Percentiles rank a stretch among this genome's conserved stretches.
phyloP scores from a whole-genome alignment of 2,888 invertebrate genomes.

The Drosophila pseudotalamancana region DNA sequence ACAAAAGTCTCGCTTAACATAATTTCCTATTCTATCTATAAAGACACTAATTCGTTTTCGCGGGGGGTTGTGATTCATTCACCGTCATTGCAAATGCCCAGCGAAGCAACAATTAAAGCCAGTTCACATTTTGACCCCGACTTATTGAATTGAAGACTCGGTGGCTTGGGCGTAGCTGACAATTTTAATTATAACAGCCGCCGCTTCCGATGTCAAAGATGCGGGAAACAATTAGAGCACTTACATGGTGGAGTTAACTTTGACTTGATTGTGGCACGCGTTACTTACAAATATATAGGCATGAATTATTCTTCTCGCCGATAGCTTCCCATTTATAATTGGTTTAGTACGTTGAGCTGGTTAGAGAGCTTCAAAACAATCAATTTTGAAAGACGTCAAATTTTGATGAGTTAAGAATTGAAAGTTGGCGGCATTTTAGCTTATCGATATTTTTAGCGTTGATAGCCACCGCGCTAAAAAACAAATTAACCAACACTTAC shows the following conservation, averaged over 20 bases:
- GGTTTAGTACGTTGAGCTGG: slow-evolving; percentile 9
- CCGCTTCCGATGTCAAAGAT: slow-evolving; percentile 78
- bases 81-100: slow-evolving; percentile 17
- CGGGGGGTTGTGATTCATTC: slow-evolving; percentile 60
- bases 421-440: slow-evolving; percentile 9
- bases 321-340: slow-evolving; percentile 30
- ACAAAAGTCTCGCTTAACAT: slow-evolving; percentile 67
- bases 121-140: slow-evolving; percentile 70
- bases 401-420: not conserved
- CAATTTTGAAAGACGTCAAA: not conserved
- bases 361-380: not conserved
- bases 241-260: slow-evolving; percentile 56
- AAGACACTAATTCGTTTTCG: slow-evolving; percentile 30
- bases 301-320: not conserved
- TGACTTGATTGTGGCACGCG: slow-evolving; percentile 45
- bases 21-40: slow-evolving; percentile 55
- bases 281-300: slow-evolving; percentile 18
- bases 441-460: slow-evolving; percentile 10
- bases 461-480: slow-evolving; percentile 2
- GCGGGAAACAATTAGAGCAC: slow-evolving; percentile 75
- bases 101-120: slow-evolving; percentile 65
- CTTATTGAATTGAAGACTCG: slow-evolving; percentile 58
- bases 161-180: slow-evolving; percentile 68
- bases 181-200: slow-evolving; percentile 67
- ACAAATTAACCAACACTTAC: slow-evolving; percentile 27